Percentiles rank a stretch among this genome's conserved stretches.
Conservation (phyloP, 1,140 invertebrate species). For the Rhysida immarginata region DNA sequence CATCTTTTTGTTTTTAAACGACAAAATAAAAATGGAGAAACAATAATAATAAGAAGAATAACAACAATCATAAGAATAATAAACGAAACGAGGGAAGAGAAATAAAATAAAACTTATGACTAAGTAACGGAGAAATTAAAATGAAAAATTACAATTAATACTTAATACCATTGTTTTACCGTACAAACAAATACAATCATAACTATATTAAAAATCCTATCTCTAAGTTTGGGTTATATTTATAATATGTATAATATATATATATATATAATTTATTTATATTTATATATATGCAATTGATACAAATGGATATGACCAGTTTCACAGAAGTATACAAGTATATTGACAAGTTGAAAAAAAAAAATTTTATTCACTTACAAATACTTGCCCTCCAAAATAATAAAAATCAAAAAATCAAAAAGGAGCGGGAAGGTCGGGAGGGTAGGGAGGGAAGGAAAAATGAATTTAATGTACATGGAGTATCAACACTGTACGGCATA, state of each 20-base stretch:
- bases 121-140: no score
- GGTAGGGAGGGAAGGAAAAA: no score
- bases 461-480: slow-evolving; percentile 11
- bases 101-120: no score
- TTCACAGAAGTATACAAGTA: slow-evolving; percentile 11
- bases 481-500: slow-evolving; percentile 9
- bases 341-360: slow-evolving; percentile 10
- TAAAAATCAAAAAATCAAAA: no score
- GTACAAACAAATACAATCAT: background rate
- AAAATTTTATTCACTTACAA: slow-evolving; percentile 12
- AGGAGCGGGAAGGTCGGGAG: no score
- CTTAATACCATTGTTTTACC: background rate
- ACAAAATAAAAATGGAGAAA: no score
- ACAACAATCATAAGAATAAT: no score
- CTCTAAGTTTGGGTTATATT: background rate
- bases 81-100: no score
- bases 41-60: no score
- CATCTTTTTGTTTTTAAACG: no score
- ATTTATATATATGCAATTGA: slow-evolving; percentile 4
- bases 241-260: slow-evolving; percentile 7
- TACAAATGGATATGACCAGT: slow-evolving; percentile 12
- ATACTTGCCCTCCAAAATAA: slow-evolving; percentile 8
- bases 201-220: background rate
- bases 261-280: slow-evolving; percentile 2
- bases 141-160: slow-evolving; percentile 1